Evolutionary conservation across 2,888 invertebrate species (phyloP).

Genomic region (Lomographa bimaculata): DNA sequence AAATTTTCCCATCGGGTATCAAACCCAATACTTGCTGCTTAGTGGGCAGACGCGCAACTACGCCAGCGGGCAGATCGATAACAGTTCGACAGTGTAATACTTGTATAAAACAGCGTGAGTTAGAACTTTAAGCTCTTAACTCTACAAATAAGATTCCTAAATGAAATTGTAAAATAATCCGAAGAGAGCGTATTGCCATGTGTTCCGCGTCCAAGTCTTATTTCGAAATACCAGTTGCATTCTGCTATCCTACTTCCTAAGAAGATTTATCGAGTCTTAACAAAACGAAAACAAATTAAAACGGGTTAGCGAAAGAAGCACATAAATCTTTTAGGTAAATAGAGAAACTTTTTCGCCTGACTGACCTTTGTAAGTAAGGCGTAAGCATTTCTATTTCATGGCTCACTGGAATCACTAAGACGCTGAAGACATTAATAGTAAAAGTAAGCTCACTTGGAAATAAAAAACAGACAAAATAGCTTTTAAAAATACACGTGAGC

Average conservation of each 20-base stretch:
- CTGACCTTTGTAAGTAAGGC: conserved; percentile 29
- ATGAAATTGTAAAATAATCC: conserved; percentile 3
- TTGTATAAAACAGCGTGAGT: too few relatives aligned
- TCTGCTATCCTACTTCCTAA: conserved; percentile 22
- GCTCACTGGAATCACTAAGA: conserved; percentile 22
- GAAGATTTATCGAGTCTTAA: conserved; percentile 33
- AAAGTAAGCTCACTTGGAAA: too few relatives aligned
- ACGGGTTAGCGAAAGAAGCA: conserved; percentile 32
- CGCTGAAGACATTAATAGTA: too few relatives aligned
- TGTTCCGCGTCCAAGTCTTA: conserved; percentile 10
- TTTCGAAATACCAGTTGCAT: conserved; percentile 27
- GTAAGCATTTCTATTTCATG: conserved; percentile 37
- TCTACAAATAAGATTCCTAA: too few relatives aligned
- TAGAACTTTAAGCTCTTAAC: too few relatives aligned
- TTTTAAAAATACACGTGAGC: too few relatives aligned
- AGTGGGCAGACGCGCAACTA: too few relatives aligned
- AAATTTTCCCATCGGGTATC: too few relatives aligned
- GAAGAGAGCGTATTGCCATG: not conserved
- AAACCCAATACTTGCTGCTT: too few relatives aligned
- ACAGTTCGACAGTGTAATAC: too few relatives aligned
- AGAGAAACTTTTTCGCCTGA: conserved; percentile 31
- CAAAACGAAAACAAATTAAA: conserved; percentile 39
- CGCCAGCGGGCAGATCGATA: too few relatives aligned
- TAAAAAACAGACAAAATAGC: too few relatives aligned
- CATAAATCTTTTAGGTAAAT: conserved; percentile 37